Conservation (phyloP, 2,797 vertebrate species). For the Avahi laniger region DNA sequence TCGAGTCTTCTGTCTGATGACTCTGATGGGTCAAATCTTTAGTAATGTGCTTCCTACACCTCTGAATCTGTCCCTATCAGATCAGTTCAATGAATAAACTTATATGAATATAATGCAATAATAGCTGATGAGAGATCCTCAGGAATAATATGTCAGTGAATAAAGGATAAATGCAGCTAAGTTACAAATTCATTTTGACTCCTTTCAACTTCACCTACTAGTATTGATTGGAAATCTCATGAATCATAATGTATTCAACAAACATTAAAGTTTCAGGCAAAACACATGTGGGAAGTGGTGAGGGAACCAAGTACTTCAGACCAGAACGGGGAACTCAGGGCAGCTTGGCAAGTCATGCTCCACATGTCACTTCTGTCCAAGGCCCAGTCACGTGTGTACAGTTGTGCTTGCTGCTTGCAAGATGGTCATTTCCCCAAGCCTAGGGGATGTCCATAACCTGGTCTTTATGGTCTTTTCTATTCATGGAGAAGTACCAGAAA, state of each 20-base stretch:
- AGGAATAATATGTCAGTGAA: neutral
- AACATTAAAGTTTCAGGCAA: neutral
- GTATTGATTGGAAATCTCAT: neutral
- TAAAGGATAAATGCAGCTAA: neutral
- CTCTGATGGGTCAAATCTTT: neutral
- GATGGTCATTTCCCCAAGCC: neutral
- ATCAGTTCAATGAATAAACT: neutral
- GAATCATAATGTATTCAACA: neutral
- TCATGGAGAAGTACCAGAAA: neutral
- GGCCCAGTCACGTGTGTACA: no score
- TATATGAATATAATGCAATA: neutral
- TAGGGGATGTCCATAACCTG: neutral
- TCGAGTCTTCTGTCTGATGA: neutral
- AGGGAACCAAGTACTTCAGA: neutral
- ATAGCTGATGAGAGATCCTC: neutral
- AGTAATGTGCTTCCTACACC: conserved; percentile 17
- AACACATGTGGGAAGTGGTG: neutral
- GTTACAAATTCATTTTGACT: neutral
- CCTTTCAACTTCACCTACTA: neutral
- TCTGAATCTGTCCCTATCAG: neutral
- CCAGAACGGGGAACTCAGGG: neutral
- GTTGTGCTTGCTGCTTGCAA: neutral
- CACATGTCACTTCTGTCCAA: neutral
- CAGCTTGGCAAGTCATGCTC: neutral
- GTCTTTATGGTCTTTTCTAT: neutral